Evolutionary conservation across 2,797 vertebrate genomes (phyloP).

Genomic region (Pristis pectinata): DNA sequence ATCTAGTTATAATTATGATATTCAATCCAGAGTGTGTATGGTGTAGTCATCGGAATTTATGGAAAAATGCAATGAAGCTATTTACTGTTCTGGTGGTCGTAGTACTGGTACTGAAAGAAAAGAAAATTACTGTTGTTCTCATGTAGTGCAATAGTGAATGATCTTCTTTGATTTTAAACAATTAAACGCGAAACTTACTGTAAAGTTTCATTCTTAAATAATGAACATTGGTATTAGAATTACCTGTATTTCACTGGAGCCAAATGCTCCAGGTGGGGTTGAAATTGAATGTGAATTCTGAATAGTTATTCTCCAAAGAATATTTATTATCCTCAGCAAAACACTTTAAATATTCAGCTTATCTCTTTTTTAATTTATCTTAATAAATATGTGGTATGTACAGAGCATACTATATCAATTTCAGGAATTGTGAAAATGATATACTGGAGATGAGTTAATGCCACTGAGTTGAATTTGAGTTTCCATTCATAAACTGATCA

Average conservation of each 20-base stretch:
- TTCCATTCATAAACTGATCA: not conserved
- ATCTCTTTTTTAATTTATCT: not conserved
- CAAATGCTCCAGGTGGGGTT: not conserved
- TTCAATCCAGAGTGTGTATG: not conserved
- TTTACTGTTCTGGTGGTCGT: not conserved
- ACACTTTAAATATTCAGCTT: not conserved
- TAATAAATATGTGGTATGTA: not conserved
- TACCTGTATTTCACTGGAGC: not conserved
- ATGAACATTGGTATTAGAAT: not conserved
- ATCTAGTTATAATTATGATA: not conserved
- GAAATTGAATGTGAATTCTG: not conserved
- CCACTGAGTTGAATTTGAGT: not conserved
- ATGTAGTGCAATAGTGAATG: not conserved
- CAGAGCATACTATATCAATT: not conserved
- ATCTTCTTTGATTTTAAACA: not conserved
- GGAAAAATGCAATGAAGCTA: not conserved
- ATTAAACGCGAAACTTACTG: not conserved
- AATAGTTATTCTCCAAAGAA: not conserved
- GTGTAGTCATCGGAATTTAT: not conserved
- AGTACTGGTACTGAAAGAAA: not conserved
- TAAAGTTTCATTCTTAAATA: not conserved
- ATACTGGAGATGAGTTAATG: not conserved
- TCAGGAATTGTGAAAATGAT: not conserved
- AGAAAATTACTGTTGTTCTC: not conserved
- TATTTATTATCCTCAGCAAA: not conserved